Conservation (phyloP, 2,113 vertebrate genomes). For the Corythoichthys intestinalis region DNA sequence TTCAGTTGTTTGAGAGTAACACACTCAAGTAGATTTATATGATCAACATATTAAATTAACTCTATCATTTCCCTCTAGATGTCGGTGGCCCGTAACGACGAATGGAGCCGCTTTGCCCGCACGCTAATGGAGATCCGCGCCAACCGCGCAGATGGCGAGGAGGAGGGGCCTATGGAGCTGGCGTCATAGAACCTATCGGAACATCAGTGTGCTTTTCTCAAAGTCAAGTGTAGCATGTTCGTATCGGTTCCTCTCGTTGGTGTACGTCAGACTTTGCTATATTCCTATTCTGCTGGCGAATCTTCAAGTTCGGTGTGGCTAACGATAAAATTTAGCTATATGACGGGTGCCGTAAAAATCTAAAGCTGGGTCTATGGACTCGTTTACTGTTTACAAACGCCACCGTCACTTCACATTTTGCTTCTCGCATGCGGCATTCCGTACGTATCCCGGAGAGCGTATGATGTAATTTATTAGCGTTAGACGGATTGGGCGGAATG, state of each 20-base stretch:
- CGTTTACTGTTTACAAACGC: slow-evolving; percentile 46
- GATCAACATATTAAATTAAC: neutral
- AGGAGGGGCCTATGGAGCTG: slow-evolving; percentile 85
- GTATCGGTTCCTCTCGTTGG: slow-evolving; percentile 11
- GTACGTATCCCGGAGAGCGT: slow-evolving; percentile 27
- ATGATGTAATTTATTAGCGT: slow-evolving; percentile 5
- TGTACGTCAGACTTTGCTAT: slow-evolving; percentile 2
- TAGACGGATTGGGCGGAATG: neutral
- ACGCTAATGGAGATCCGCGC: slow-evolving; percentile 94
- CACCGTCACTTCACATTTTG: slow-evolving; percentile 41
- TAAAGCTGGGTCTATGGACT: slow-evolving; percentile 44
- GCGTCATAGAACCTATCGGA: slow-evolving; percentile 67
- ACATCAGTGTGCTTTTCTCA: slow-evolving; percentile 23
- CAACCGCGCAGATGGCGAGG: slow-evolving; percentile 89
- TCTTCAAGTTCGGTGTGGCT: too few relatives aligned
- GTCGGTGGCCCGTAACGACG: slow-evolving; percentile 85
- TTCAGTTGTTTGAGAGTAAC: too few relatives aligned
- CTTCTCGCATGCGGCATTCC: slow-evolving; percentile 61
- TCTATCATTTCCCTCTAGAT: slow-evolving; percentile 66
- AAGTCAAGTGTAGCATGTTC: slow-evolving; percentile 51
- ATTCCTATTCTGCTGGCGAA: neutral
- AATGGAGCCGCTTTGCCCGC: slow-evolving; percentile 88
- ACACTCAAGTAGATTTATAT: neutral
- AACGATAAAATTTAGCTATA: slow-evolving; percentile 31
- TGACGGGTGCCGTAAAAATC: slow-evolving; percentile 44